Percentiles rank a stretch among this genome's conserved stretches.
phyloP scores from a whole-genome alignment of 2,113 vertebrate genomes.

The Melanotaenia duboulayi region DNA sequence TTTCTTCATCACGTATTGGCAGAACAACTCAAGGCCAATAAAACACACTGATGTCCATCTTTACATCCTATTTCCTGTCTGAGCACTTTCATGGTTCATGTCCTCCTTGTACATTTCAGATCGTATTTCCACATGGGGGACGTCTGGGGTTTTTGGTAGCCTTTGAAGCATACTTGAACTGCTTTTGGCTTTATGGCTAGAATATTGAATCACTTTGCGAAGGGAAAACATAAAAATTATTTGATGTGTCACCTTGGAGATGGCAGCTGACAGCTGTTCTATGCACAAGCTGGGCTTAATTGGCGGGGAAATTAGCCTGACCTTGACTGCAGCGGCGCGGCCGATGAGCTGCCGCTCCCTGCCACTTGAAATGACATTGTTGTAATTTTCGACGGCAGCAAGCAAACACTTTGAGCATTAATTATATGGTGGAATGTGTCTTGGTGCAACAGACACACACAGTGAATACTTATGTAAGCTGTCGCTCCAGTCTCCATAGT shows the following conservation, averaged over 20 bases:
- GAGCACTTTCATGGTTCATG: conserved; percentile 34
- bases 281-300: conserved; percentile 75
- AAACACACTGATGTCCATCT: conserved; percentile 61
- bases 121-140: conserved; percentile 2
- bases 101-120: conserved; percentile 29
- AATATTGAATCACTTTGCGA: conserved; percentile 45
- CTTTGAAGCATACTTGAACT: conserved; percentile 30
- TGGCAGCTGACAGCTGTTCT: conserved; percentile 80
- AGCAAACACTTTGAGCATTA: conserved; percentile 78
- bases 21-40: conserved; percentile 58
- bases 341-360: conserved; percentile 55
- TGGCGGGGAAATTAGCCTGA: conserved; percentile 78
- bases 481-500: conserved; percentile 78
- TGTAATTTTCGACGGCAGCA: conserved; percentile 72
- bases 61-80: conserved; percentile 55
- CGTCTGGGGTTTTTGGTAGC: conserved; percentile 11
- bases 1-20: conserved; percentile 67
- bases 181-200: conserved; percentile 41
- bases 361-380: conserved; percentile 77
- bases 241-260: conserved; percentile 81
- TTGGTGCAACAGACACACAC: conserved; percentile 63
- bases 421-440: conserved; percentile 76
- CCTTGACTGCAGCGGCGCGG: conserved; percentile 70
- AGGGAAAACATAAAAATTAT: conserved; percentile 56
- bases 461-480: conserved; percentile 84